Conservation (phyloP, 2,797 vertebrate species). For the Ptychadena robeensis region DNA sequence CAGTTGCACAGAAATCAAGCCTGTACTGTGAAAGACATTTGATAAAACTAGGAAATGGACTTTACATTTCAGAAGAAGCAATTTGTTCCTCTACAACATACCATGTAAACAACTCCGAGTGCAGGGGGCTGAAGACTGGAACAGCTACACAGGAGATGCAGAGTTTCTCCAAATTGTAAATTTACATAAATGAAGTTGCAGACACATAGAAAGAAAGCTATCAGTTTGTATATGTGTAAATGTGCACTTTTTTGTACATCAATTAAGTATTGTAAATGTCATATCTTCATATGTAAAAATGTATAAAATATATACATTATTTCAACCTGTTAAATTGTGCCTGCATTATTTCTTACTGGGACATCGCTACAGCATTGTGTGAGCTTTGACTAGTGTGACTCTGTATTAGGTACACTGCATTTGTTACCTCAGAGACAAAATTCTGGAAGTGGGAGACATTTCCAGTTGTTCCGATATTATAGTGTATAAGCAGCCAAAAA, state of each 20-base stretch:
- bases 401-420: too few relatives aligned
- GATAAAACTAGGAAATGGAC: not conserved
- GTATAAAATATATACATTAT: constrained; percentile 60
- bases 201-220: not conserved
- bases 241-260: constrained; percentile 57
- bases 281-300: constrained; percentile 55
- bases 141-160: not conserved
- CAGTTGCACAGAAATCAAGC: not conserved
- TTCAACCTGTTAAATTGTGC: not conserved
- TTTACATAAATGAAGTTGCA: not conserved
- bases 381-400: too few relatives aligned
- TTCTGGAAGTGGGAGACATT: too few relatives aligned
- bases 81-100: not conserved
- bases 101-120: constrained; percentile 13
- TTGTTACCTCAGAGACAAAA: too few relatives aligned
- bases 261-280: constrained; percentile 56
- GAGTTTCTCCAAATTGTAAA: constrained; percentile 3
- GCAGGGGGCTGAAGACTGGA: constrained; percentile 5
- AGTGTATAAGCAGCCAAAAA: too few relatives aligned
- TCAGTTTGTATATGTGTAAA: constrained; percentile 54
- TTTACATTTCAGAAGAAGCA: not conserved
- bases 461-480: too few relatives aligned
- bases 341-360: not conserved
- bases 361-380: too few relatives aligned
- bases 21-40: constrained; percentile 21